These are phyloP conservation scores for Zootoca vivipara DNA, from an alignment of 2,113 vertebrate species.

Conservation along the genomic window DNA sequence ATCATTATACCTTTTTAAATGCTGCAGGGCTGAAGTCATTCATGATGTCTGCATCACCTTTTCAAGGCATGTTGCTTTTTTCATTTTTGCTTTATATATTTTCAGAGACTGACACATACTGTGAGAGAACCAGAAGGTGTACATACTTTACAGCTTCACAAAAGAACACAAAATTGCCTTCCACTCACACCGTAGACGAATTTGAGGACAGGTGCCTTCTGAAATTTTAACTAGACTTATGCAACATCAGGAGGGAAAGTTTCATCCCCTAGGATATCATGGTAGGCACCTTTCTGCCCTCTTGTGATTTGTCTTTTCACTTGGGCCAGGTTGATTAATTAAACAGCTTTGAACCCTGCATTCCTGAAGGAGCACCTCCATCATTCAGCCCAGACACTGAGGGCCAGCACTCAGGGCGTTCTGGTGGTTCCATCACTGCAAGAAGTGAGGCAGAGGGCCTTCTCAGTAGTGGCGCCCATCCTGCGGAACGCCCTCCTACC, in stretches of 20 bases:
- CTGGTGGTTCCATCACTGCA: too few relatives aligned
- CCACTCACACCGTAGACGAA: accelerated
- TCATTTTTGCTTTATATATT: not conserved
- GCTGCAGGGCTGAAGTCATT: constrained; percentile 34
- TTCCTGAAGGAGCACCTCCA: too few relatives aligned
- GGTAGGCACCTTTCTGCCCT: not conserved
- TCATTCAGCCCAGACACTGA: not conserved
- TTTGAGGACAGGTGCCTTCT: not conserved
- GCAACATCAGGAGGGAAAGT: not conserved
- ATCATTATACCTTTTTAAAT: constrained; percentile 34
- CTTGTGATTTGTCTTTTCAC: not conserved
- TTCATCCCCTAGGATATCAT: not conserved
- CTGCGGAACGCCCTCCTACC: too few relatives aligned
- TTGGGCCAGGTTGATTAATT: not conserved
- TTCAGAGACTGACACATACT: not conserved
- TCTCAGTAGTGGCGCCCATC: too few relatives aligned
- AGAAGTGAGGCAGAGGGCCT: too few relatives aligned
- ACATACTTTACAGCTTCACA: not conserved
- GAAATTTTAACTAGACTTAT: not conserved
- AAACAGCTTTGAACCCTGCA: too few relatives aligned
- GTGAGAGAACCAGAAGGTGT: constrained; percentile 15
- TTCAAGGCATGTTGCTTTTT: constrained; percentile 3
- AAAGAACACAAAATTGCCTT: not conserved
- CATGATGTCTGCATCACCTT: constrained; percentile 17
- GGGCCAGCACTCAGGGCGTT: too few relatives aligned